These are phyloP conservation scores for Heliconius hermathena DNA, from an alignment of 1,140 invertebrate species.

Conservation along the genomic window DNA sequence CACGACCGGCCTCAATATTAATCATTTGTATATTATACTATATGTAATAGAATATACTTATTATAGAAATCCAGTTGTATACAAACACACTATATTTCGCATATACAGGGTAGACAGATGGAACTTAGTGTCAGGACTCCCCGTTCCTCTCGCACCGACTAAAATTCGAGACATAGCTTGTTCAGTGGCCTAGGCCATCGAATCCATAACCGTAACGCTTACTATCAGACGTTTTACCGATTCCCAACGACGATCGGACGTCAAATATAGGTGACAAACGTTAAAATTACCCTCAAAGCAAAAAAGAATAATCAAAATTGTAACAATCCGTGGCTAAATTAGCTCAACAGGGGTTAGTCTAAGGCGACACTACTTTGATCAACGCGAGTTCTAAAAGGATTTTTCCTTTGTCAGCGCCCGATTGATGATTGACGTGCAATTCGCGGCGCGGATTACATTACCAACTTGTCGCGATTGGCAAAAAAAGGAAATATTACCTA, in stretches of 20 bases:
- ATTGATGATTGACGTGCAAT: conserved; percentile 76
- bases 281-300: neutral
- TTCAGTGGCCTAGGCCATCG: neutral
- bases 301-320: conserved; percentile 2
- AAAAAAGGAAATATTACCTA: neutral
- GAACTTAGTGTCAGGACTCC: neutral
- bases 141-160: neutral
- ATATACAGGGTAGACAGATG: neutral
- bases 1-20: too few relatives aligned
- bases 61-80: too few relatives aligned
- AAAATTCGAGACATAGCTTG: neutral
- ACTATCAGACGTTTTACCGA: too few relatives aligned
- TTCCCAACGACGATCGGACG: too few relatives aligned
- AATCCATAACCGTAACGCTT: too few relatives aligned
- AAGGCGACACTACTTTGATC: conserved; percentile 73
- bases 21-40: too few relatives aligned
- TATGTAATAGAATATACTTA: too few relatives aligned
- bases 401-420: conserved; percentile 75
- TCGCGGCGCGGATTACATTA: conserved; percentile 63
- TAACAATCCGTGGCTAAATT: conserved; percentile 47
- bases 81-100: too few relatives aligned
- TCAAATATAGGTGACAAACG: neutral
- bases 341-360: conserved; percentile 66
- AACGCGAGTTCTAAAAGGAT: conserved; percentile 67
- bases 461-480: neutral